These are phyloP conservation scores for Linnaemya vulpina DNA, from an alignment of 2,888 invertebrate genomes.

Conservation along the genomic window DNA sequence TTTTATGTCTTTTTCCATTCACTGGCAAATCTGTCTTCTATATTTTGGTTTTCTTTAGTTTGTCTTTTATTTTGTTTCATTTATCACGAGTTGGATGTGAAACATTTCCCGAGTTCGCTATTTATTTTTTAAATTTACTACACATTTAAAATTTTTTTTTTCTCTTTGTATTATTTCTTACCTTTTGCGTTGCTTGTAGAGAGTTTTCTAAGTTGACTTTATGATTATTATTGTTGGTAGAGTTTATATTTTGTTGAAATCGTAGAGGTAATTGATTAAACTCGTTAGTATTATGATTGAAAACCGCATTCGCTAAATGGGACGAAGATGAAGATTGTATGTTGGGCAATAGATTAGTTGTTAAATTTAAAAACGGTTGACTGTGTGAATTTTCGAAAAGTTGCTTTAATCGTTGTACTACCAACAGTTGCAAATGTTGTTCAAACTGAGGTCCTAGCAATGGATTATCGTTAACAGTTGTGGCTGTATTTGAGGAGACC, in stretches of 20 bases:
- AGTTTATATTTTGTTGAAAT: slow-evolving; percentile 56
- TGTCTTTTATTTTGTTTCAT: too few relatives aligned
- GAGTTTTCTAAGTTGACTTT: slow-evolving; percentile 57
- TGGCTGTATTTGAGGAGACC: slow-evolving; percentile 17
- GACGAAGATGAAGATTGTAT: slow-evolving; percentile 59
- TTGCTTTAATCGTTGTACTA: slow-evolving; percentile 60
- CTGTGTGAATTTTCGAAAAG: slow-evolving; percentile 63
- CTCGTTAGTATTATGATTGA: slow-evolving; percentile 66
- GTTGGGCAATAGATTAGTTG: slow-evolving; percentile 60
- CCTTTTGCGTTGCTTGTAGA: slow-evolving; percentile 51
- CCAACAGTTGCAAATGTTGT: slow-evolving; percentile 66
- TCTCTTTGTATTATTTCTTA: background rate
- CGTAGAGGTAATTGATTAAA: slow-evolving; percentile 60
- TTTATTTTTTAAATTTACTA: background rate
- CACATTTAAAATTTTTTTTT: background rate
- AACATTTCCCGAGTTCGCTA: too few relatives aligned
- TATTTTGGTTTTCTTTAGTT: too few relatives aligned
- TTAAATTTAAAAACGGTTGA: slow-evolving; percentile 66
- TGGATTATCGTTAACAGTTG: slow-evolving; percentile 34
- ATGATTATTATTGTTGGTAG: slow-evolving; percentile 52
- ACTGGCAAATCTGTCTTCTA: too few relatives aligned
- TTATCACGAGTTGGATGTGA: too few relatives aligned
- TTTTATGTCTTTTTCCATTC: too few relatives aligned
- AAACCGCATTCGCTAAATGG: slow-evolving; percentile 60
- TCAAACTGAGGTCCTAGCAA: slow-evolving; percentile 65